These are phyloP conservation scores for Protodeltote pygarga DNA, from an alignment of 2,888 invertebrate genomes.

Conservation along the genomic window DNA sequence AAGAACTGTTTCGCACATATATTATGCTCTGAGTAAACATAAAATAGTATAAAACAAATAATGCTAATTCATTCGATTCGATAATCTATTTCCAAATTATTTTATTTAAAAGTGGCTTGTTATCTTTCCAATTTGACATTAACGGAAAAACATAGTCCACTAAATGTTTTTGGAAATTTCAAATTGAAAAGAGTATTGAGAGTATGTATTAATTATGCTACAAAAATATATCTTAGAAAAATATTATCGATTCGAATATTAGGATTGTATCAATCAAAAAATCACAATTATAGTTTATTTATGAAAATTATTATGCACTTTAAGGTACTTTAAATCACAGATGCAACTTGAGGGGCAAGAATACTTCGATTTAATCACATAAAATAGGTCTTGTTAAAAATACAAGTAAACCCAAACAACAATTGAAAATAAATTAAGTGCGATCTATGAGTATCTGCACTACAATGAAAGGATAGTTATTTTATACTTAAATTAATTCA, in stretches of 20 bases:
- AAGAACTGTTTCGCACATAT: slow-evolving; percentile 52
- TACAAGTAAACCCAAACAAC: slow-evolving; percentile 36
- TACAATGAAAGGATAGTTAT: slow-evolving; percentile 9
- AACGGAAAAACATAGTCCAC: slow-evolving; percentile 50
- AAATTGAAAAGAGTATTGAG: slow-evolving; percentile 57
- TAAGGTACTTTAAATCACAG: slow-evolving; percentile 76
- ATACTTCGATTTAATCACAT: slow-evolving; percentile 34
- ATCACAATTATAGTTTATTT: slow-evolving; percentile 39
- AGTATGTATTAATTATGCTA: no score
- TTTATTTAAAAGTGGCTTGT: slow-evolving; percentile 18
- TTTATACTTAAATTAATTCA: slow-evolving; percentile 1
- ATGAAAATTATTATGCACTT: slow-evolving; percentile 59
- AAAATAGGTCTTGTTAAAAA: slow-evolving; percentile 26
- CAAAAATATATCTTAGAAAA: no score
- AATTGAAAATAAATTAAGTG: slow-evolving; percentile 62
- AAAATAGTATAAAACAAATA: slow-evolving; percentile 27
- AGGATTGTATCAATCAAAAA: slow-evolving; percentile 34
- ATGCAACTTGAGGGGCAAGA: slow-evolving; percentile 75
- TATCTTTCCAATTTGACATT: slow-evolving; percentile 59
- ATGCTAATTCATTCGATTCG: slow-evolving; percentile 39
- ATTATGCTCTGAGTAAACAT: slow-evolving; percentile 29
- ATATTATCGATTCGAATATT: slow-evolving; percentile 40
- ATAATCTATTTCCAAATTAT: slow-evolving; percentile 13
- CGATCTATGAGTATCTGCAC: slow-evolving; percentile 25
- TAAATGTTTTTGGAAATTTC: slow-evolving; percentile 59